Evolutionary conservation across 2,888 invertebrate genomes (phyloP).

Genomic region (Zhengitettix transpicula): DNA sequence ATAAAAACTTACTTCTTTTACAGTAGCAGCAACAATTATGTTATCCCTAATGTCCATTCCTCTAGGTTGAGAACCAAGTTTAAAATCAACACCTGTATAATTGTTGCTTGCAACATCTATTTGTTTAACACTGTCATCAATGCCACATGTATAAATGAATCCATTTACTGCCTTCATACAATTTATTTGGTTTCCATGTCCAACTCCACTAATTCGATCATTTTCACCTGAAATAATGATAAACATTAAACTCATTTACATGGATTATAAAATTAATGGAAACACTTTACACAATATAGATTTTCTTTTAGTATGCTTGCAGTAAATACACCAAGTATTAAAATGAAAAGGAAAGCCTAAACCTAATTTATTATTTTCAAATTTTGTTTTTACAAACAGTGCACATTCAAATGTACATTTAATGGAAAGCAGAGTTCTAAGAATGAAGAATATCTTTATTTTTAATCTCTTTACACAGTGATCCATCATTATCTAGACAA

Average conservation of each 20-base stretch:
- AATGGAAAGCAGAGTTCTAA: no score
- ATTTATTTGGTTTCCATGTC: constrained; percentile 92
- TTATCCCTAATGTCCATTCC: constrained; percentile 66
- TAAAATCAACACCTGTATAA: constrained; percentile 38
- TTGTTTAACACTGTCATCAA: constrained; percentile 78
- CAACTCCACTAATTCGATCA: constrained; percentile 61
- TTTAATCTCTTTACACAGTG: no score
- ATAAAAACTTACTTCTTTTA: constrained; percentile 52
- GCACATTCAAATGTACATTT: no score
- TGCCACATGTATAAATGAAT: constrained; percentile 70
- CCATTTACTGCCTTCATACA: constrained; percentile 60
- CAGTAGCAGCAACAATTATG: constrained; percentile 63
- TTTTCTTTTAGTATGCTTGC: no score
- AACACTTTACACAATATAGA: neutral
- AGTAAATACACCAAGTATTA: no score
- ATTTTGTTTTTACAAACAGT: no score
- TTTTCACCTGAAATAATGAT: constrained; percentile 55
- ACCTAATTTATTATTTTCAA: no score
- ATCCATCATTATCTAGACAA: no score
- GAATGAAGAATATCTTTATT: no score
- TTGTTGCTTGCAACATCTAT: constrained; percentile 30
- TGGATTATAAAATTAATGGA: neutral
- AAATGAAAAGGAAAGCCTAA: no score
- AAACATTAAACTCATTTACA: neutral
- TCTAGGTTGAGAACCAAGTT: constrained; percentile 78